phyloP scores from a whole-genome alignment of 2,113 vertebrate genomes.

The Calypte anna region DNA sequence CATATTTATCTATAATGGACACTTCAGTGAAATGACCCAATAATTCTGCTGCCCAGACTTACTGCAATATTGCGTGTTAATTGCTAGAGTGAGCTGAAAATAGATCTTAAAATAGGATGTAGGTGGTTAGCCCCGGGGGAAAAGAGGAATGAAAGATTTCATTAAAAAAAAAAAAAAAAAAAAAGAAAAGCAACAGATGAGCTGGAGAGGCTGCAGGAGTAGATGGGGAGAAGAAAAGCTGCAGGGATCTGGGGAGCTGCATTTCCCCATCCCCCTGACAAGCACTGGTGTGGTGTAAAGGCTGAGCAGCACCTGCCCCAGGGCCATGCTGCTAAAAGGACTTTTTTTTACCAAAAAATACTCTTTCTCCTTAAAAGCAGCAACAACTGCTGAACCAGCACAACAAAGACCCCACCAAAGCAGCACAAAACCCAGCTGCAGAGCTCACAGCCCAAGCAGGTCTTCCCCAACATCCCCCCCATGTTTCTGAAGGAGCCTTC shows the following conservation, averaged over 20 bases:
- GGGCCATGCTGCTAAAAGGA: too few species aligned
- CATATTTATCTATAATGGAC: background rate
- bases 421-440: background rate
- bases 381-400: too few species aligned
- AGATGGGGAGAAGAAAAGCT: background rate
- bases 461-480: accelerated
- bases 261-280: background rate
- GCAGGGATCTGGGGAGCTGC: background rate
- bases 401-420: accelerated
- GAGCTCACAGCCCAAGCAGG: background rate
- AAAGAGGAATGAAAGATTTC: background rate
- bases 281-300: background rate
- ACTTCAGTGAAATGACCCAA: constrained; percentile 7
- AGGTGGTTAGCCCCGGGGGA: background rate
- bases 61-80: background rate
- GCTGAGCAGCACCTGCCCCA: too few species aligned
- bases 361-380: too few species aligned
- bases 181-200: background rate
- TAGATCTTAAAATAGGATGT: constrained; percentile 12
- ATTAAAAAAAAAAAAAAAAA: background rate
- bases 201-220: background rate
- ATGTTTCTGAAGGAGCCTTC: background rate
- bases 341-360: too few species aligned
- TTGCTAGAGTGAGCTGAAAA: constrained; percentile 14
- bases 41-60: background rate